phyloP scores from a whole-genome alignment of 2,888 invertebrate genomes.

The Drosophila gaucha region DNA sequence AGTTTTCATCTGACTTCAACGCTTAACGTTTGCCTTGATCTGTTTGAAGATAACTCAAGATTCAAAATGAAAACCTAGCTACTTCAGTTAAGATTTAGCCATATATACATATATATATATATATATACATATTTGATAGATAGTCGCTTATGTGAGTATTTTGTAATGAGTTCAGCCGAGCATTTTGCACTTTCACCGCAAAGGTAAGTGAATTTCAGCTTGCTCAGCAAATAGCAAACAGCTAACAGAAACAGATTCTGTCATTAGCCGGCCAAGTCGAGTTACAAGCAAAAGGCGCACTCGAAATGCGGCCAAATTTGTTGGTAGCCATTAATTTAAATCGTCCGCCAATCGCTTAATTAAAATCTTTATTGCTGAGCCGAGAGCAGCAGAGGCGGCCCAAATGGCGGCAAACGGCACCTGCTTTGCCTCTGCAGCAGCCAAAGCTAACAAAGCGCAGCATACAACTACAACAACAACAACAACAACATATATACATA shows the following conservation, averaged over 20 bases:
- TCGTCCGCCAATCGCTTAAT: constrained; percentile 70
- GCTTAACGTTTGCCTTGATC: background rate
- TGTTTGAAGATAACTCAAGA: background rate
- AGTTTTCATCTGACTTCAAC: background rate
- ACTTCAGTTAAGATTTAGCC: no score
- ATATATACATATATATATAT: no score
- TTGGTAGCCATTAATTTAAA: constrained; percentile 56
- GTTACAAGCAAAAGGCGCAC: constrained; percentile 57
- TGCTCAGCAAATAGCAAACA: constrained; percentile 5
- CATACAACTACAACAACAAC: constrained; percentile 14
- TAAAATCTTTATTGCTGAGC: constrained; percentile 74
- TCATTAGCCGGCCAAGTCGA: constrained; percentile 34
- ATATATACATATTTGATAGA: no score
- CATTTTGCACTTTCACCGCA: constrained; percentile 43
- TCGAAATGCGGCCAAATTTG: constrained; percentile 43
- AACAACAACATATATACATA: constrained; percentile 21
- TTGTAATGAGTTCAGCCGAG: constrained; percentile 17
- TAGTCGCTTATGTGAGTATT: background rate
- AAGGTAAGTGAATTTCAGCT: constrained; percentile 10
- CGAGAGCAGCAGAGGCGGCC: constrained; percentile 15
- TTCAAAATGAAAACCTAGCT: background rate
- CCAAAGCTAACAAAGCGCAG: constrained; percentile 41
- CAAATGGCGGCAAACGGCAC: constrained; percentile 27
- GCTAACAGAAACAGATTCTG: constrained; percentile 22
- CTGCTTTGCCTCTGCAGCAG: constrained; percentile 10